Conservation (phyloP, 1,140 invertebrate genomes). For the Battus philenor region DNA sequence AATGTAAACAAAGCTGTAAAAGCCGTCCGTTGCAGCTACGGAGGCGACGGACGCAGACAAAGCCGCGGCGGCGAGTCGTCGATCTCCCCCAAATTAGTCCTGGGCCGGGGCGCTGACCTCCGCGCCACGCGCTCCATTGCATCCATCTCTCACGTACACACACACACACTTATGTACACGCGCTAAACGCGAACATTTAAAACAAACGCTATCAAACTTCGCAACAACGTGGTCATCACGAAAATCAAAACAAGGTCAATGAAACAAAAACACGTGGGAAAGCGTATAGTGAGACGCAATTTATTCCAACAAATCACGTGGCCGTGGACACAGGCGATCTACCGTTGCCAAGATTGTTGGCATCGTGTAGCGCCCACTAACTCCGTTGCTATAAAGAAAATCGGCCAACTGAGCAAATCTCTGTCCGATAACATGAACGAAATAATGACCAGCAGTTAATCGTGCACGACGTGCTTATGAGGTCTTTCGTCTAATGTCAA, state of each 20-base stretch:
- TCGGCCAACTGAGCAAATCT: slow-evolving; percentile 3
- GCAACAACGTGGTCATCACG: no score
- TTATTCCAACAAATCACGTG: slow-evolving; percentile 11
- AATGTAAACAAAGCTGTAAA: slow-evolving; percentile 19
- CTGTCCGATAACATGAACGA: no score
- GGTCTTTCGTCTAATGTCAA: no score
- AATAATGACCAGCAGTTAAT: no score
- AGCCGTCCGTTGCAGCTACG: slow-evolving; percentile 10
- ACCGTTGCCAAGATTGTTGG: slow-evolving; percentile 9
- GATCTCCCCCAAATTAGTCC: slow-evolving; percentile 73
- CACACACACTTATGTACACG: no score
- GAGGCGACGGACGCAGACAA: slow-evolving; percentile 59
- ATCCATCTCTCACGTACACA: slow-evolving; percentile 16
- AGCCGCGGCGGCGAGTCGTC: slow-evolving; percentile 63
- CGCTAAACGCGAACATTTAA: slow-evolving; percentile 9
- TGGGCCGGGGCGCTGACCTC: slow-evolving; percentile 68
- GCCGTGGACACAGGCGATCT: slow-evolving; percentile 2
- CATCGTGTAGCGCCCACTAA: not conserved
- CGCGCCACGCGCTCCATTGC: slow-evolving; percentile 32
- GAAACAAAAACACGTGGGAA: slow-evolving; percentile 38
- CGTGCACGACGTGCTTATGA: no score
- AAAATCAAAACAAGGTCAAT: slow-evolving; percentile 32
- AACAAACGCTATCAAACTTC: no score
- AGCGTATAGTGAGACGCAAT: slow-evolving; percentile 24
- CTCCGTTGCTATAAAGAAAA: not conserved